Evolutionary conservation across 2,113 vertebrate genomes (phyloP), one percentile per base, ranked within the genome.

Genomic region (Nipponia nippon): DNA sequence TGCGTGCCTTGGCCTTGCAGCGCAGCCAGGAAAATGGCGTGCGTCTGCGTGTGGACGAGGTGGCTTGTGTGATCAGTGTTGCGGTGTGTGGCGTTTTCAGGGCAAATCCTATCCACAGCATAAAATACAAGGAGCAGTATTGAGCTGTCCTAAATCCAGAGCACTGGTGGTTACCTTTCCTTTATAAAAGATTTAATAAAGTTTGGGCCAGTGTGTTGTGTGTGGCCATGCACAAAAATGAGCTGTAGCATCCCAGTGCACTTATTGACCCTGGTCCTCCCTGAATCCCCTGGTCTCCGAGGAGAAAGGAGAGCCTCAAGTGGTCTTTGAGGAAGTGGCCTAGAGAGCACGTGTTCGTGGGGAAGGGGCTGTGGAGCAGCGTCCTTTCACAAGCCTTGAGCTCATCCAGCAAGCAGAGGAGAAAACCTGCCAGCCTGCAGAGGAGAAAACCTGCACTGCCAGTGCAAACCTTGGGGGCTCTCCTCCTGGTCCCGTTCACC

Each of bases 271-370:
- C 6, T 77, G 27, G 14, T 83, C 21, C 0, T 77, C 11, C 34
- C 16, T 1, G 3, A 40, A 61, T 66, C 19, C 18, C 4, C 10
- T 77, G 15, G 4, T 76, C 4, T 11, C 34, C 0, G 1, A 70
- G n/a, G 58, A 69, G 25, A 49, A 83, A 9, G 34, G 5, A 67
- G 36, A 61, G 14, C 38, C 16, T 49, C 3, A 3, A 65, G 22
- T 67, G 10, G 27, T 63, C 32, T 81, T 59, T 34, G 69, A 73
- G 50, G 16, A 56, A 67, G 6, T 69, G 34, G 10, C 32, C 14
- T 83, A 32, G 40, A 66, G 34, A 78, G 52, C 16, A 13, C 0
- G 0, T 46, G 23, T 79, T 46, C 29, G 11, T 72, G 72, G 32
- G 30, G 38, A 44, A 49, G 19, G n/a, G n/a, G 18, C 65, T 70